Evolutionary conservation across 2,113 vertebrate species (phyloP).

Genomic region (Heloderma charlesbogerti): DNA sequence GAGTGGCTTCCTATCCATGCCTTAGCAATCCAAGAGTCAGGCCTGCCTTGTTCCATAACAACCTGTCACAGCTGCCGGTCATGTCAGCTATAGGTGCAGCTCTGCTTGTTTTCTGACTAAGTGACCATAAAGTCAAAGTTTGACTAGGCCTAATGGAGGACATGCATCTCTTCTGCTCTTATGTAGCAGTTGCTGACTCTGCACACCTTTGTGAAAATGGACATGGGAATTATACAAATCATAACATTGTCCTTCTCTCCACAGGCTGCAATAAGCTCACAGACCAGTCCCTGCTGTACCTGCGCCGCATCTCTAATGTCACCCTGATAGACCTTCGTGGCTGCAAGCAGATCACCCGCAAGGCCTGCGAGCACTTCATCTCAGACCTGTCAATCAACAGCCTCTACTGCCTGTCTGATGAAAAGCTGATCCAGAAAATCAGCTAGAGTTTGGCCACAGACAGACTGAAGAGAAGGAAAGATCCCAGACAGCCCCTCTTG

Average conservation of each 20-base stretch:
- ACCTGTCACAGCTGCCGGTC: not conserved
- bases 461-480: slow-evolving; percentile 76
- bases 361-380: slow-evolving; percentile 97
- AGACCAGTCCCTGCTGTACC: slow-evolving; percentile 91
- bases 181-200: not conserved
- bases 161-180: not conserved
- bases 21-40: not conserved
- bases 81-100: not conserved
- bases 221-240: not conserved
- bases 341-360: slow-evolving; percentile 93
- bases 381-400: slow-evolving; percentile 95
- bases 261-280: slow-evolving; percentile 96
- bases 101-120: not conserved
- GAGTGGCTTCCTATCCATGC: not conserved
- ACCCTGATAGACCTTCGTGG: slow-evolving; percentile 92
- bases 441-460: slow-evolving; percentile 82
- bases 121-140: not conserved
- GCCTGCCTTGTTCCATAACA: not conserved
- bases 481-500: slow-evolving; percentile 72
- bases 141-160: not conserved
- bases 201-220: not conserved
- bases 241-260: not conserved
- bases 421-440: slow-evolving; percentile 99
- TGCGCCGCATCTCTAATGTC: slow-evolving; percentile 92
- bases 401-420: slow-evolving; percentile 98